These are phyloP conservation scores for Halictus rubicundus DNA, from an alignment of 1,140 invertebrate species.

Conservation along the genomic window DNA sequence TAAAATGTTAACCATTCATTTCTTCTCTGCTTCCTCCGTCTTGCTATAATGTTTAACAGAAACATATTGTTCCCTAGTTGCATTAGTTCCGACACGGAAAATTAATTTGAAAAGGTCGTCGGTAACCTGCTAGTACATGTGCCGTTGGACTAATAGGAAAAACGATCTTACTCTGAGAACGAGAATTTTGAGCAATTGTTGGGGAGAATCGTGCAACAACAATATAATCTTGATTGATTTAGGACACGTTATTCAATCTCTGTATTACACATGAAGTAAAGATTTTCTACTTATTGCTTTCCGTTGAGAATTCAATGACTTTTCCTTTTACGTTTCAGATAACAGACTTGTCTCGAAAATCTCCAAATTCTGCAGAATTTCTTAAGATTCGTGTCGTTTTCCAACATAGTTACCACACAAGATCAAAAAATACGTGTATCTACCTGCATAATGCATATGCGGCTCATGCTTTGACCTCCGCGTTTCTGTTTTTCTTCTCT, in stretches of 20 bases:
- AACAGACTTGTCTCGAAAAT: too few species aligned
- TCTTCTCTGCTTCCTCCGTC: conserved; percentile 37
- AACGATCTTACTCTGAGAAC: conserved; percentile 2
- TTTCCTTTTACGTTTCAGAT: too few species aligned
- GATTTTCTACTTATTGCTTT: conserved; percentile 3
- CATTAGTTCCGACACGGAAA: conserved; percentile 45
- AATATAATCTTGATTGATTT: too few species aligned
- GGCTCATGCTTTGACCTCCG: neutral
- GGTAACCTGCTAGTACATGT: conserved; percentile 45
- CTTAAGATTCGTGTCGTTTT: neutral
- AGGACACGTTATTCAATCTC: neutral
- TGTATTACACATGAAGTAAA: neutral
- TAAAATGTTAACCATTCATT: conserved; percentile 60
- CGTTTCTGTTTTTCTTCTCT: neutral
- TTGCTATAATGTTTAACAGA: conserved; percentile 59
- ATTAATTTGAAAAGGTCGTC: conserved; percentile 27
- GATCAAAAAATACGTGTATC: neutral
- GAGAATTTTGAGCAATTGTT: conserved; percentile 36
- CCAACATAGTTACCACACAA: conserved; percentile 21
- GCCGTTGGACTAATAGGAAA: conserved; percentile 23
- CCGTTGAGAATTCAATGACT: neutral
- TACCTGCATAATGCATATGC: neutral
- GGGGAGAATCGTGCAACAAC: conserved; percentile 10
- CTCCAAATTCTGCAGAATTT: neutral
- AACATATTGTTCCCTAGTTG: conserved; percentile 44